Evolutionary conservation across 2,113 vertebrate species (phyloP), one percentile per base, ranked within the genome.

Genomic region (Cololabis saira): DNA sequence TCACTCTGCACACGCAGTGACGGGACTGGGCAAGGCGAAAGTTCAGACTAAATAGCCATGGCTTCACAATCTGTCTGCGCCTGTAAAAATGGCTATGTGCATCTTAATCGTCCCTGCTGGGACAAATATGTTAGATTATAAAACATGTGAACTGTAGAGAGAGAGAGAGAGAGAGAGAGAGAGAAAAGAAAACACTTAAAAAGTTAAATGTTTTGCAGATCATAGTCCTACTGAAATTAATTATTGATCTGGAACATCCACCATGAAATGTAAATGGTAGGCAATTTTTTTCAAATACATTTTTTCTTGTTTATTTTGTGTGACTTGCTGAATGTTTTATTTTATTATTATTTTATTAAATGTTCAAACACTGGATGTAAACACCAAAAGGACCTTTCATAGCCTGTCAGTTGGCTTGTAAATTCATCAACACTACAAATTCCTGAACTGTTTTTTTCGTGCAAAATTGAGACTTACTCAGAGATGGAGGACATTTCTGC

Each of bases 1-100:
- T 93, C 94, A 91, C 91, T 94, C 92, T 93, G 91, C 90, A 92
- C 51, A 67, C 30, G 52, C 72, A 75, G 21, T 95, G 95, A 96
- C 95, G 93, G 95, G 95, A 95, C 92, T 93, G 94, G 94, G 94
- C 93, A 93, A 95, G 58, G 93, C 92, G 90, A 93, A 94, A 93
- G 93, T 93, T 96, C 92, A 93, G 92, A 93, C 93, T 94, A 74
- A 95, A 95, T 92, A 94, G 91, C 90, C 94, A n/a, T 90, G 93
- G 92, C 92, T 94, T 95, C 61, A 78, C 65, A 82, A 64, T 93
- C 91, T 93, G 94, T 95, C 95, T 94, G 93, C 86, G 86, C 87
- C 90, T 80, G 82, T 77, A 87, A 81, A 83, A 85, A 84, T 85
- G 80, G 86, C 76, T 81, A 62, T 78, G 81, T 76, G 80, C 84